Evolutionary conservation across 2,113 vertebrate species (phyloP).

Genomic region (Pedionomus torquatus): DNA sequence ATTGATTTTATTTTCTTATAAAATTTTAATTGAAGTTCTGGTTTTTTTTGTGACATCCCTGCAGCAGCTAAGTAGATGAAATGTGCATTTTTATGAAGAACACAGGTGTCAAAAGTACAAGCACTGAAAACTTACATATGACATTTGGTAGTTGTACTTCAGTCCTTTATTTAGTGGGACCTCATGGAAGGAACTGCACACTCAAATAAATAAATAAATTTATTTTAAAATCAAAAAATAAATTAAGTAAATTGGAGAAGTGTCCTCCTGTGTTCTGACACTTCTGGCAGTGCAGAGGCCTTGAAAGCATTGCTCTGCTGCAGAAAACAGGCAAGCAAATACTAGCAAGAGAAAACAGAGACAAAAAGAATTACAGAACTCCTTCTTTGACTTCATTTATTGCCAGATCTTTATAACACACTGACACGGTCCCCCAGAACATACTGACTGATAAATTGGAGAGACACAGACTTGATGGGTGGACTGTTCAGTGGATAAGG

Average conservation of each 20-base stretch:
- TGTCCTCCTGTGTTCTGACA: neutral
- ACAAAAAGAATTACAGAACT: neutral
- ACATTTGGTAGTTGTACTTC: neutral
- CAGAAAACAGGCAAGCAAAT: neutral
- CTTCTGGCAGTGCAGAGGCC: neutral
- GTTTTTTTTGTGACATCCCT: neutral
- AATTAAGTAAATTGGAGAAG: neutral
- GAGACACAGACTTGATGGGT: too few relatives aligned
- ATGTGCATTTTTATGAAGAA: neutral
- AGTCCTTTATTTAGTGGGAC: neutral
- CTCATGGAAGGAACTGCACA: neutral
- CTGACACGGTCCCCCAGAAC: too few relatives aligned
- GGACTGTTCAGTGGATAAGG: too few relatives aligned
- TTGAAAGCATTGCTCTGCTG: neutral
- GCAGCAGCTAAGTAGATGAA: neutral
- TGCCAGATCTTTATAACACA: neutral
- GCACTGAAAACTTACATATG: neutral
- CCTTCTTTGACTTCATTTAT: neutral
- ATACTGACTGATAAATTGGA: too few relatives aligned
- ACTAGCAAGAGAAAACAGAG: neutral
- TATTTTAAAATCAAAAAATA: too few relatives aligned
- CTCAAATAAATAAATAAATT: too few relatives aligned
- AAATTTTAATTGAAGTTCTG: constrained; percentile 2
- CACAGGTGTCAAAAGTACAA: neutral
- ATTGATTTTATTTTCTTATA: neutral